A percentile compares a stretch with the other conserved stretches of the same genome.
phyloP scores from a whole-genome alignment of 2,113 vertebrate genomes.

The Podiceps cristatus region DNA sequence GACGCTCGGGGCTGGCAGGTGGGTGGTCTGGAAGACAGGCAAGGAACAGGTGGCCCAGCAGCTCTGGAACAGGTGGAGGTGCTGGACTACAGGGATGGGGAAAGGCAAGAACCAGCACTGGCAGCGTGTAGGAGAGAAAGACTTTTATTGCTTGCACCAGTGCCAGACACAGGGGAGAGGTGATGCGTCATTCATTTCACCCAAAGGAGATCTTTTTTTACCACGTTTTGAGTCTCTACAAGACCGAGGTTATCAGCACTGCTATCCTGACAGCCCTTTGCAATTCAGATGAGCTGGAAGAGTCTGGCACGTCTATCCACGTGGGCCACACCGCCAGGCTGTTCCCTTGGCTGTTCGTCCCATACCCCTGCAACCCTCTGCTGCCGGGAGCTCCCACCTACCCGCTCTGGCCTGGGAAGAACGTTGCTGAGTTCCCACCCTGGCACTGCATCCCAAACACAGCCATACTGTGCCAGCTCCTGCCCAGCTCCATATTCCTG shows the following conservation, averaged over 20 bases:
- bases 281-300: neutral
- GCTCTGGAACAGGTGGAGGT: neutral
- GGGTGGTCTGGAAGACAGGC: neutral
- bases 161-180: neutral
- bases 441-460: neutral
- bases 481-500: neutral
- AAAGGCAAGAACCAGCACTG: neutral
- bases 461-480: neutral
- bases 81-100: neutral
- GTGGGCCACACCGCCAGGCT: neutral
- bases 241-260: neutral
- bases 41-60: neutral
- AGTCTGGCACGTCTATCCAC: neutral
- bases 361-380: neutral
- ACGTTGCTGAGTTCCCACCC: neutral
- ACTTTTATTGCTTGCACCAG: neutral
- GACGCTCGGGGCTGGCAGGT: neutral
- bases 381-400: fast-evolving
- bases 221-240: neutral
- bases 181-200: neutral
- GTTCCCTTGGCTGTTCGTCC: neutral
- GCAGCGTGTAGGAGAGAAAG: neutral
- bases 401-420: neutral
- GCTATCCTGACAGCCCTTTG: neutral
- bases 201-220: neutral